Conservation (phyloP, 2,888 invertebrate species). For the Cacoxenus indagator region DNA sequence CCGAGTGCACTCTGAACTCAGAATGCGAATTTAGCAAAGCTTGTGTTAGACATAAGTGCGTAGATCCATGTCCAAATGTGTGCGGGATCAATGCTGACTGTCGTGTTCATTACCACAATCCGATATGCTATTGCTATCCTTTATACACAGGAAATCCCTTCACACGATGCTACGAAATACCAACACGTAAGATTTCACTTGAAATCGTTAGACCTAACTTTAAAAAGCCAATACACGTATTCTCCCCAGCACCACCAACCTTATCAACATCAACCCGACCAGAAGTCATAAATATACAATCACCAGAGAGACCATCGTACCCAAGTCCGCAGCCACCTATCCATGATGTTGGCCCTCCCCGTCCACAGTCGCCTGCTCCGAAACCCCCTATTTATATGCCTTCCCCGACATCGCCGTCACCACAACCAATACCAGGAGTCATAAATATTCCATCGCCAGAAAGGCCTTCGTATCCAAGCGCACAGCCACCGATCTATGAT, state of each 20-base stretch:
- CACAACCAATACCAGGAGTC: constrained; percentile 31
- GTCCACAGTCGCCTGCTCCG: neutral
- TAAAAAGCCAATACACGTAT: neutral
- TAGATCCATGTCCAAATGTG: constrained; percentile 77
- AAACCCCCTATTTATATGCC: constrained; percentile 31
- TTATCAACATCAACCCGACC: constrained; percentile 62
- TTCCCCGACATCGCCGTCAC: constrained; percentile 7
- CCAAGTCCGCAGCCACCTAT: constrained; percentile 5
- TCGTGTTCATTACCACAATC: constrained; percentile 77
- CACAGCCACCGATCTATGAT: constrained; percentile 29
- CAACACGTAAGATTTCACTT: constrained; percentile 55
- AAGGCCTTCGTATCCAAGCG: constrained; percentile 31
- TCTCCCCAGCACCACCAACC: constrained; percentile 73
- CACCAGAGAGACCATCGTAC: constrained; percentile 16
- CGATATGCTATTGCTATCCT: constrained; percentile 75
- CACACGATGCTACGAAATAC: constrained; percentile 71
- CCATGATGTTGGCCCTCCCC: constrained; percentile 1
- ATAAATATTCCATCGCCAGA: constrained; percentile 41
- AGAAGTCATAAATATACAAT: constrained; percentile 9
- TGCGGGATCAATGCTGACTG: constrained; percentile 78
- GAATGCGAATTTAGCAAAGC: constrained; percentile 76
- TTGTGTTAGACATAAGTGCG: constrained; percentile 78
- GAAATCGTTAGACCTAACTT: neutral
- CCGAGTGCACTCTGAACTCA: constrained; percentile 80
- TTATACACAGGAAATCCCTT: constrained; percentile 79